phyloP scores from a whole-genome alignment of 2,888 invertebrate genomes.

The Drosophila pegasa region DNA sequence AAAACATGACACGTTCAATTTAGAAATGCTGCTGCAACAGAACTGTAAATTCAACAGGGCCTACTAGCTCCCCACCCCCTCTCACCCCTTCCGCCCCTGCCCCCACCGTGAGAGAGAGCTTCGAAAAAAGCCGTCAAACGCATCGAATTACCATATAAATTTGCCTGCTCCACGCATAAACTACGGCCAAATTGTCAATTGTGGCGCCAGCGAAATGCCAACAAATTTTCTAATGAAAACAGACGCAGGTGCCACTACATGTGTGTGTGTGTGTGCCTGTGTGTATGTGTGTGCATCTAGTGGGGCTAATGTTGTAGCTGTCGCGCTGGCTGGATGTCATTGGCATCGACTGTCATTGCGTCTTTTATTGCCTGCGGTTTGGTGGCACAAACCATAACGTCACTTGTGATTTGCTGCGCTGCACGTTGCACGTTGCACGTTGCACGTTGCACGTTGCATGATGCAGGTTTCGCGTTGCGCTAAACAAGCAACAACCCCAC shows the following conservation, averaged over 20 bases:
- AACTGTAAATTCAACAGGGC: constrained; percentile 5
- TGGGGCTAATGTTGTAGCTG: constrained; percentile 53
- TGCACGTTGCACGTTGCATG: constrained; percentile 6
- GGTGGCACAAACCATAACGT: constrained; percentile 75
- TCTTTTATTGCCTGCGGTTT: constrained; percentile 81
- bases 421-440: constrained; percentile 13
- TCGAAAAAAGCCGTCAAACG: constrained; percentile 59
- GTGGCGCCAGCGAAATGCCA: constrained; percentile 64
- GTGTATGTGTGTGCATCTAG: constrained; percentile 16
- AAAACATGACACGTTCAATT: constrained; percentile 72
- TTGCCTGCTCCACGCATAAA: constrained; percentile 73
- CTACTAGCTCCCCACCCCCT: neutral
- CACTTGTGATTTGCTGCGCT: constrained; percentile 75
- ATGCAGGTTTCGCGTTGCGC: constrained; percentile 33
- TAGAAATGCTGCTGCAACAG: constrained; percentile 38
- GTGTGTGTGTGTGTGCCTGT: neutral
- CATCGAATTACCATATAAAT: constrained; percentile 74
- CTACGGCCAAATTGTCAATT: constrained; percentile 77
- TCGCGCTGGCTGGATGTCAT: constrained; percentile 18
- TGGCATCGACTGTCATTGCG: constrained; percentile 66
- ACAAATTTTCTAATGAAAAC: constrained; percentile 75
- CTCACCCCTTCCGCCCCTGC: constrained; percentile 1
- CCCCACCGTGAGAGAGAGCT: too few species aligned
- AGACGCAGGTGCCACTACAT: constrained; percentile 36
- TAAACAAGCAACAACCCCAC: constrained; percentile 11